phyloP scores from a whole-genome alignment of 2,888 invertebrate species.

The Dromius quadrimaculatus region DNA sequence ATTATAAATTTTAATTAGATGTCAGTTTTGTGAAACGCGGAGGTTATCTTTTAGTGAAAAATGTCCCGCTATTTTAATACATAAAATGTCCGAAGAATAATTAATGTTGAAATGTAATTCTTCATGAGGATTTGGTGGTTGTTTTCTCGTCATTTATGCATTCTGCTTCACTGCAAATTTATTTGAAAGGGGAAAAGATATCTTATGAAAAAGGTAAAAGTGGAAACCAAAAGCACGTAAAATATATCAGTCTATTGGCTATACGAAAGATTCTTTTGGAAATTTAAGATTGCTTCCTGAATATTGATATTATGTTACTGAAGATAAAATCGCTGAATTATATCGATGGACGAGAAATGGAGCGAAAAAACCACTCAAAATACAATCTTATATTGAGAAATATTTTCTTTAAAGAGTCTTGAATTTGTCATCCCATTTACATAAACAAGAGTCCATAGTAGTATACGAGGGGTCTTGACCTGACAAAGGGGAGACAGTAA shows the following conservation, averaged over 20 bases:
- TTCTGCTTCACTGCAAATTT: too few relatives aligned
- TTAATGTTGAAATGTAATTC: too few relatives aligned
- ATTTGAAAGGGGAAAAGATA: conserved; percentile 38
- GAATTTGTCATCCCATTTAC: too few relatives aligned
- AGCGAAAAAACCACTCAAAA: not conserved
- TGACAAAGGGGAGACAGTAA: too few relatives aligned
- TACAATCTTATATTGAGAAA: too few relatives aligned
- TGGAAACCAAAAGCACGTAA: conserved; percentile 36
- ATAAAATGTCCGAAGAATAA: conserved; percentile 15
- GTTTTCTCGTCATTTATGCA: too few relatives aligned
- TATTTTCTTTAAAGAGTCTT: too few relatives aligned
- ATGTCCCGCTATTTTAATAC: conserved; percentile 19
- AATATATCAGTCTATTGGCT: conserved; percentile 43
- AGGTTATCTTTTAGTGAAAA: not conserved
- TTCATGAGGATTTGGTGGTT: too few relatives aligned
- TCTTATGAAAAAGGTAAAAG: too few relatives aligned
- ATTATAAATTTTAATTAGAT: conserved; percentile 16
- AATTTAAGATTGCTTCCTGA: conserved; percentile 41
- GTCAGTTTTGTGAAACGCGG: conserved; percentile 3
- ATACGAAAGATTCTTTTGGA: conserved; percentile 25
- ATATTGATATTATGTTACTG: conserved; percentile 38
- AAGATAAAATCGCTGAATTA: conserved; percentile 26
- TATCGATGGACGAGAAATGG: not conserved
- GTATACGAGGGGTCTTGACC: too few relatives aligned
- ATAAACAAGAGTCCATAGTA: too few relatives aligned